Conservation (phyloP, 1,140 invertebrate species). For the Parapsyche elsis region DNA sequence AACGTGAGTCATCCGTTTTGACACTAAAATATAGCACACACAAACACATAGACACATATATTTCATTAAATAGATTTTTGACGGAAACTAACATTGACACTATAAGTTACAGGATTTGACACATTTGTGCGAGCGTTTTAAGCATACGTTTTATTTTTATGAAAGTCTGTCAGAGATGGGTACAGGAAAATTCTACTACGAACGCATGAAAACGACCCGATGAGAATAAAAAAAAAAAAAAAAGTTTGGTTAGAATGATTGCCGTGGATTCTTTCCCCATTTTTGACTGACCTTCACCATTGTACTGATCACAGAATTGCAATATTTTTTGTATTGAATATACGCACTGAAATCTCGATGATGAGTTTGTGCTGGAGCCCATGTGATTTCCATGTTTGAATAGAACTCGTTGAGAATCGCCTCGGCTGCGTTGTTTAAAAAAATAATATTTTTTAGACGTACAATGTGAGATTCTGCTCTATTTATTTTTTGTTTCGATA, state of each 20-base stretch:
- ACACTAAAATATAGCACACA: too few relatives aligned
- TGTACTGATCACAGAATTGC: not conserved
- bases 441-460: slow-evolving; percentile 24
- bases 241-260: slow-evolving; percentile 16
- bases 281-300: slow-evolving; percentile 46
- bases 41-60: too few relatives aligned
- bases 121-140: not conserved
- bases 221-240: slow-evolving; percentile 3
- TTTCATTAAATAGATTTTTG: too few relatives aligned
- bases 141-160: not conserved
- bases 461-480: slow-evolving; percentile 12
- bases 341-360: slow-evolving; percentile 69
- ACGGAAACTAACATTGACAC: not conserved
- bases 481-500: not conserved
- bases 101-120: too few relatives aligned
- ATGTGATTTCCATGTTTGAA: slow-evolving; percentile 79
- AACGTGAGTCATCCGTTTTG: too few relatives aligned
- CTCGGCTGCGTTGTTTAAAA: slow-evolving; percentile 66
- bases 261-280: slow-evolving; percentile 58
- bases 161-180: slow-evolving; percentile 43
- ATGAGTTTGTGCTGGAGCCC: slow-evolving; percentile 66
- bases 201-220: not conserved
- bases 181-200: not conserved
- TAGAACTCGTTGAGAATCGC: slow-evolving; percentile 77
- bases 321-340: not conserved